Evolutionary conservation across 2,113 vertebrate genomes (phyloP), one percentile per base, ranked within the genome.

Genomic region (Carollia perspicillata): DNA sequence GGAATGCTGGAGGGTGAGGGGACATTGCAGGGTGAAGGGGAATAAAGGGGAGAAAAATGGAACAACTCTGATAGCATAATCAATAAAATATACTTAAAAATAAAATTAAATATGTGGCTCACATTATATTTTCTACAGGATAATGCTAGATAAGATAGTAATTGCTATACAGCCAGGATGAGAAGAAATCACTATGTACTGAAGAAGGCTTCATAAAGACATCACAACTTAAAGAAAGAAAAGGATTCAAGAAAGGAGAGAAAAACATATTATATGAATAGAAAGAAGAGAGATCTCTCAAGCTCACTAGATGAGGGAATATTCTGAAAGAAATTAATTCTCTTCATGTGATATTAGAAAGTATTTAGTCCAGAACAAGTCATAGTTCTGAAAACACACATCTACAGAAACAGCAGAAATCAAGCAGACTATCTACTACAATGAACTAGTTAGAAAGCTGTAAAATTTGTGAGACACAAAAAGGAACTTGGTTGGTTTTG

Each of bases 71-170:
- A 28, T 60, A 60, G 26, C 23, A 60, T 60, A 60, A 11, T 11
- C 58, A 60, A 28, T 60, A 26, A 60, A 60, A 28, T 60, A 60
- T 12, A 60, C 58, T 60, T 60, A 60, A 60, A 60, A 60, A 60
- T 74, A 85, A 95, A 90, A 69, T 74, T 33, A 81, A 66, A 4
- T 30, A 66, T 40, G 17, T 58, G 40, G 72, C 30, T 49, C 44
- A 75, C n/a, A 95, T 37, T 75, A 68, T 28, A 92, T 80, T 95
- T 94, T 94, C 71, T 77, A 69, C n/a, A 13, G 30, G 22, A 84
- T 77, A 78, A 78, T 78, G 51, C 30, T 44, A 63, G 69, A 75
- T 11, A 91, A 72, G 22, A 75, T 16, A 88, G 16, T 51, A 53
- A 84, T 9, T 84, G 65, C 40, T 84, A 87, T 55, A 71, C 49